These are phyloP conservation scores for Lasioglossum baleicum DNA, from an alignment of 1,140 invertebrate genomes.

Conservation along the genomic window DNA sequence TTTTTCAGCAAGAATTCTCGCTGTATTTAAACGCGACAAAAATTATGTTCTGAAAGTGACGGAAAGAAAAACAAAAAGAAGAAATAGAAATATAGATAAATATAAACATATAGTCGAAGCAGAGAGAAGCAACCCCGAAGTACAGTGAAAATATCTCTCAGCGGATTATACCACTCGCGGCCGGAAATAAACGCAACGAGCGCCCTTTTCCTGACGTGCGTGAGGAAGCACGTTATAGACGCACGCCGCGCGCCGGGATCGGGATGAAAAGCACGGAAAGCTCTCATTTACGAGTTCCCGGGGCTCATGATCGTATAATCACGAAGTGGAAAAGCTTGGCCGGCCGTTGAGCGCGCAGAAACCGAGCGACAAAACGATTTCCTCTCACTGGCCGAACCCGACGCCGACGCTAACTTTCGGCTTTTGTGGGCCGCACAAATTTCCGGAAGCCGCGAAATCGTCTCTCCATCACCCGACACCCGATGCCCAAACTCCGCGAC, in stretches of 20 bases:
- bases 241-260: too few relatives aligned
- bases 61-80: neutral
- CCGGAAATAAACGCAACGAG: constrained; percentile 11
- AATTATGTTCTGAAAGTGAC: neutral
- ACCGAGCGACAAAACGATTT: constrained; percentile 12
- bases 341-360: constrained; percentile 4
- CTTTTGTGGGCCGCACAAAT: constrained; percentile 40
- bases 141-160: constrained; percentile 15
- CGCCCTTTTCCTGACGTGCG: neutral
- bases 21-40: neutral
- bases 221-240: neutral
- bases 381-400: constrained; percentile 17
- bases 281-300: neutral
- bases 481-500: constrained; percentile 35
- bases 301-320: constrained; percentile 10
- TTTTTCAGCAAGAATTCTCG: neutral
- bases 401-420: constrained; percentile 42
- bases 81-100: constrained; percentile 4
- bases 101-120: neutral
- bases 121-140: too few relatives aligned
- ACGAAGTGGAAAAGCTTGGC: constrained; percentile 18
- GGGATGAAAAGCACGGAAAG: neutral
- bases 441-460: constrained; percentile 37
- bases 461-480: constrained; percentile 32
- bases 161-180: constrained; percentile 17